Percentiles rank a stretch among this genome's conserved stretches.
These are phyloP conservation scores for Colaptes auratus DNA, from an alignment of 2,113 vertebrate genomes.

Conservation along the genomic window DNA sequence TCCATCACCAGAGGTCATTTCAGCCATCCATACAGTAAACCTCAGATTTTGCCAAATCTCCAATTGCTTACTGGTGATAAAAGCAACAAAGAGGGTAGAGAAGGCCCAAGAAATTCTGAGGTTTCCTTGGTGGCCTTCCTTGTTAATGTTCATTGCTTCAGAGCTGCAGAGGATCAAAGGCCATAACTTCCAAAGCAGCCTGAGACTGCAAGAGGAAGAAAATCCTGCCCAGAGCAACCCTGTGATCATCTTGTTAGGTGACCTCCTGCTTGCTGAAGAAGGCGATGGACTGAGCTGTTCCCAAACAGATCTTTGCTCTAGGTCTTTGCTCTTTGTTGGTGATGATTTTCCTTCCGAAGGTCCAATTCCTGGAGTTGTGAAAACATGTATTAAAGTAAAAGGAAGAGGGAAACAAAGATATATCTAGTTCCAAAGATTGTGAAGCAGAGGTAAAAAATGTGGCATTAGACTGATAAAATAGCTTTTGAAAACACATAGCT, in stretches of 20 bases:
- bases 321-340: neutral
- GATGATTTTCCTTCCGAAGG: neutral
- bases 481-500: neutral
- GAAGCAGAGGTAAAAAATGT: neutral
- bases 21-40: neutral
- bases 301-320: no score
- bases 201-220: neutral
- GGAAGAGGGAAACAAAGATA: neutral
- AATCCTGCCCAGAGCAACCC: neutral
- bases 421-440: neutral
- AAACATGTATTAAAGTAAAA: neutral
- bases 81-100: neutral
- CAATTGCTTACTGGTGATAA: neutral
- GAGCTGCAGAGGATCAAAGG: neutral
- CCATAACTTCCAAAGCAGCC: neutral
- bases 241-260: neutral
- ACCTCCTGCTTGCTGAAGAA: neutral
- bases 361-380: neutral
- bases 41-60: slow-evolving; percentile 12
- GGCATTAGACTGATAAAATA: neutral
- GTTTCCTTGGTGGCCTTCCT: neutral
- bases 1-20: neutral
- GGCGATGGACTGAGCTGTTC: neutral
- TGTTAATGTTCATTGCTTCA: neutral
- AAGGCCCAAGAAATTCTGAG: neutral